Conservation (phyloP, 2,888 invertebrate genomes). For the Drosophila falleni region DNA sequence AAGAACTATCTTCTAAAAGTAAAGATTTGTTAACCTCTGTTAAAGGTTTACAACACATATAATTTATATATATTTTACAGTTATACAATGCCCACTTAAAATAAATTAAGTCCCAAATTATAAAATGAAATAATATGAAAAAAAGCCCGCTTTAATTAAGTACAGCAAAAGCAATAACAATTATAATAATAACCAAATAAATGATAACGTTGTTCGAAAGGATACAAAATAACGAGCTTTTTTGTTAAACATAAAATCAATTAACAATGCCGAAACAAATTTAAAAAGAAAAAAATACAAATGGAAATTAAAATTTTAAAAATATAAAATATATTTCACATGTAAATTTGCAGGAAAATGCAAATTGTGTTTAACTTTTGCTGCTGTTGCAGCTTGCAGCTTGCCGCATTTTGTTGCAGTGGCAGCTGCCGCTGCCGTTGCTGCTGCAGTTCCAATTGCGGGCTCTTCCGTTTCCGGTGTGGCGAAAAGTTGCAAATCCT, state of each 20-base stretch:
- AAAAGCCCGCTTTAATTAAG: constrained; percentile 53
- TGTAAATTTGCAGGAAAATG: constrained; percentile 66
- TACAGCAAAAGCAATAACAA: constrained; percentile 8
- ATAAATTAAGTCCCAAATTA: background rate
- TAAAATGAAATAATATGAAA: constrained; percentile 4
- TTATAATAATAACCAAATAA: constrained; percentile 18
- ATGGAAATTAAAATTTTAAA: constrained; percentile 2
- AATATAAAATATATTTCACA: constrained; percentile 32
- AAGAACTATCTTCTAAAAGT: no score
- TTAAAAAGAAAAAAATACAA: constrained; percentile 8
- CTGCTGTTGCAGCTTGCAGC: constrained; percentile 20
- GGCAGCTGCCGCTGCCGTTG: constrained; percentile 16
- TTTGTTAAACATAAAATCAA: constrained; percentile 7
- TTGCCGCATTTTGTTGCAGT: constrained; percentile 6
- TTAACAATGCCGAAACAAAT: constrained; percentile 13
- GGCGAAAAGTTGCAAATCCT: constrained; percentile 60
- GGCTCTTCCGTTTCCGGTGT: constrained; percentile 66
- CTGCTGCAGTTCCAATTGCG: constrained; percentile 18
- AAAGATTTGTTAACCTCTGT: no score
- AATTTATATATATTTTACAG: background rate
- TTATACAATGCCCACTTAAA: background rate
- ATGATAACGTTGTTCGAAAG: background rate
- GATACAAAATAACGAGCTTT: background rate
- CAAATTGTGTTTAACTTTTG: constrained; percentile 66
- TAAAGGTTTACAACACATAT: background rate